These are phyloP conservation scores for Glandiceps talaboti DNA, from an alignment of 53 echinoderm and acorn worm genomes.

Conservation along the genomic window DNA sequence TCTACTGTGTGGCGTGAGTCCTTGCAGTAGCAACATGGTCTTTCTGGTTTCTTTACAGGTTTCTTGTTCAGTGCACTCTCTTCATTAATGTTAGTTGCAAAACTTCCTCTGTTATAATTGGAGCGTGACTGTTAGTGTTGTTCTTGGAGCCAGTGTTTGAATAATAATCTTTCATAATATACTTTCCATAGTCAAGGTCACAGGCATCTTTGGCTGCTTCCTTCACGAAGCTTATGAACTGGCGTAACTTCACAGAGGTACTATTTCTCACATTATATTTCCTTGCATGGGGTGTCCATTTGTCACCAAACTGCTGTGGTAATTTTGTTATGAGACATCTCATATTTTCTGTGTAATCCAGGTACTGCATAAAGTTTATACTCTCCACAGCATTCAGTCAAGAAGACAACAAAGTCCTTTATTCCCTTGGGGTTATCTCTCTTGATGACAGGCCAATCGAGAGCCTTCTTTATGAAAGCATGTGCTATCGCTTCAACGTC, in stretches of 20 bases:
- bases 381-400: slow-evolving; percentile 27
- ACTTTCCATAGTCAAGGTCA: slow-evolving; percentile 25
- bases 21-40: slow-evolving; percentile 14
- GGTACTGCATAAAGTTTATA: slow-evolving; percentile 2
- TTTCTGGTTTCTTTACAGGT: background rate
- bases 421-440: slow-evolving; percentile 27
- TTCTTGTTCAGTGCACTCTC: background rate
- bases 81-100: slow-evolving; percentile 1
- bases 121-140: background rate
- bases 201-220: slow-evolving; percentile 10
- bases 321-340: slow-evolving; percentile 34
- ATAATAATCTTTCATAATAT: background rate
- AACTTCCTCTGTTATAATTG: slow-evolving; percentile 4
- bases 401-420: slow-evolving; percentile 33
- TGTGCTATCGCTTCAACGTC: slow-evolving; percentile 24
- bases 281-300: slow-evolving; percentile 18
- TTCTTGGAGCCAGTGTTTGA: no score
- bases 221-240: slow-evolving; percentile 14
- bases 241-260: slow-evolving; percentile 17
- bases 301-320: slow-evolving; percentile 26
- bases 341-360: slow-evolving; percentile 37
- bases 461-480: slow-evolving; percentile 21
- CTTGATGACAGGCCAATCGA: slow-evolving; percentile 36
- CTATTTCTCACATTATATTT: slow-evolving; percentile 1
- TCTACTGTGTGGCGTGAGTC: slow-evolving; percentile 8